These are phyloP conservation scores for Perodicticus potto DNA, from an alignment of 2,797 vertebrate genomes.

Conservation along the genomic window DNA sequence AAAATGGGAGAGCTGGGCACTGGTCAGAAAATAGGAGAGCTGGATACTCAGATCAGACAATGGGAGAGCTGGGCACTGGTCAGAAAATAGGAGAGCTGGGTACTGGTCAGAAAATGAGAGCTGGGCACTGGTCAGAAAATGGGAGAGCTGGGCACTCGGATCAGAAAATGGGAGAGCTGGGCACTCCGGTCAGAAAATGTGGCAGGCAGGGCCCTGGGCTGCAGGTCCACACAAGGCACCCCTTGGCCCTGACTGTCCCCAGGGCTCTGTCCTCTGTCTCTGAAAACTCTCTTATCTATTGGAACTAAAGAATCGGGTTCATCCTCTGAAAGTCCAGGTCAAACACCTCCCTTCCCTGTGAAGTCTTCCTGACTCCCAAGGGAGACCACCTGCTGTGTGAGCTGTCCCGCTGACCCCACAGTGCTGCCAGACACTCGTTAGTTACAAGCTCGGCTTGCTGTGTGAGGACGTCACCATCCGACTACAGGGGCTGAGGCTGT, in stretches of 20 bases:
- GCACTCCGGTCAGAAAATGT: not conserved
- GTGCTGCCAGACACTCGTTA: not conserved
- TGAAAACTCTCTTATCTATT: not conserved
- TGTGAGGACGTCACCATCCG: not conserved
- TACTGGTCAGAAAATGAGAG: not conserved
- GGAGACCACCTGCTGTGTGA: no score
- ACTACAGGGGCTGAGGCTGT: not conserved
- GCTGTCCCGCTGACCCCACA: not conserved
- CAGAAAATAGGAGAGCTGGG: no score
- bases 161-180: not conserved
- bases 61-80: no score
- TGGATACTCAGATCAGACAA: no score
- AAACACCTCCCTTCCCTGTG: not conserved
- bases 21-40: no score
- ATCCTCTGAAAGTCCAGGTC: not conserved
- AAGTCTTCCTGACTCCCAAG: not conserved
- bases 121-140: no score
- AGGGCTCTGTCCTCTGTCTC: conserved; percentile 1
- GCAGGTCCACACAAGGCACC: not conserved
- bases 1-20: no score
- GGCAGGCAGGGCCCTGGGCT: not conserved
- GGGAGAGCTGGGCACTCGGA: no score
- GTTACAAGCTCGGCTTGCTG: not conserved
- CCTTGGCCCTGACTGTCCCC: not conserved
- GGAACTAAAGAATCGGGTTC: not conserved